These are phyloP conservation scores for Melieria omissa DNA, from an alignment of 2,888 invertebrate species.

Conservation along the genomic window DNA sequence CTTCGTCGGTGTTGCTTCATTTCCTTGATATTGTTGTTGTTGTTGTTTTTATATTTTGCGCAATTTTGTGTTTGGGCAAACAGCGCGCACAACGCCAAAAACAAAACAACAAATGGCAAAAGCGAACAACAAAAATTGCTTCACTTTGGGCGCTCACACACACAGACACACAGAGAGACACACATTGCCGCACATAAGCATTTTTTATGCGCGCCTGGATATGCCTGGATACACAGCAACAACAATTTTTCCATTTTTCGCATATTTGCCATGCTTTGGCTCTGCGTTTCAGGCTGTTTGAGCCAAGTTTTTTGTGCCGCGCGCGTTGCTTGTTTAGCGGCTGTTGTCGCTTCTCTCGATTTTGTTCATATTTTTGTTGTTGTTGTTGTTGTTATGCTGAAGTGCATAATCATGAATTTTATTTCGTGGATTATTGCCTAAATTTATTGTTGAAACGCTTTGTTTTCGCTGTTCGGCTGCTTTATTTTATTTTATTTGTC, in stretches of 20 bases:
- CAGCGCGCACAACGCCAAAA: neutral
- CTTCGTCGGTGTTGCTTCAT: too few relatives aligned
- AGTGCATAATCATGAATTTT: constrained; percentile 44
- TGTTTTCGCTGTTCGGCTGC: neutral
- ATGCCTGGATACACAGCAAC: too few relatives aligned
- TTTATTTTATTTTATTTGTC: too few relatives aligned
- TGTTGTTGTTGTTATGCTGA: constrained; percentile 5
- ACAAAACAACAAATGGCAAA: neutral
- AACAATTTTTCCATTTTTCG: too few relatives aligned
- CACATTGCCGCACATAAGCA: too few relatives aligned
- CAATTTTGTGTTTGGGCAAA: neutral
- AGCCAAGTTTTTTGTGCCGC: neutral
- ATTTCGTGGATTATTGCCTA: constrained; percentile 43
- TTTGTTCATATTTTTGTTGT: neutral
- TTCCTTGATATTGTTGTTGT: too few relatives aligned
- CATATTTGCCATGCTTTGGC: too few relatives aligned
- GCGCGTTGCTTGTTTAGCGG: neutral
- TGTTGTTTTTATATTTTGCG: too few relatives aligned
- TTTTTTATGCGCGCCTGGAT: too few relatives aligned
- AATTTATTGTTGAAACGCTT: constrained; percentile 35
- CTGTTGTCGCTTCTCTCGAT: constrained; percentile 12
- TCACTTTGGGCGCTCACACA: too few relatives aligned
- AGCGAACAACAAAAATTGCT: too few relatives aligned
- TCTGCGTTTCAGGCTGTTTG: constrained; percentile 1
- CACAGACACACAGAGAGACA: too few relatives aligned